phyloP scores from a whole-genome alignment of 2,888 invertebrate species.

The Drosophila prolongata region DNA sequence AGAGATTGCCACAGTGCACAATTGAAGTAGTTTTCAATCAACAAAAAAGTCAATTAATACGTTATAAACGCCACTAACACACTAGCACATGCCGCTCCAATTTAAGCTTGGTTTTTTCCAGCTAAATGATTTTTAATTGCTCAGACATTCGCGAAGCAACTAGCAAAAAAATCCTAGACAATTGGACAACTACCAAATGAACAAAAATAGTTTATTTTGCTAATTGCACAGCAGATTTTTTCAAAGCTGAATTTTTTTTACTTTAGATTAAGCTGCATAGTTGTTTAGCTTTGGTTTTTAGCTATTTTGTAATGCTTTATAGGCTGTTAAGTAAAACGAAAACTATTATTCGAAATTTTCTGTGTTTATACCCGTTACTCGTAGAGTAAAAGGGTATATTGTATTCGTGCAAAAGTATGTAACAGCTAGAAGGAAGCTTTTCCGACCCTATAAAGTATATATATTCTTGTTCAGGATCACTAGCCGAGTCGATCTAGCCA shows the following conservation, averaged over 20 bases:
- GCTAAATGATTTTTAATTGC: slow-evolving; percentile 63
- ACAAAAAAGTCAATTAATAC: slow-evolving; percentile 67
- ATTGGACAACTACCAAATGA: slow-evolving; percentile 24
- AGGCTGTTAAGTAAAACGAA: no score
- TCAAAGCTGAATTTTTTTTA: slow-evolving; percentile 21
- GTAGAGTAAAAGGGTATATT: no score
- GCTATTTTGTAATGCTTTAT: no score
- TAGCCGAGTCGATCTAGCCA: no score
- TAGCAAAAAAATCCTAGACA: slow-evolving; percentile 35
- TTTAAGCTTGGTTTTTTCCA: slow-evolving; percentile 37
- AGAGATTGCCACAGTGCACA: slow-evolving; percentile 40
- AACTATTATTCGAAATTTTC: no score
- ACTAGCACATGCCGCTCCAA: slow-evolving; percentile 46
- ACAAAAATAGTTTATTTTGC: slow-evolving; percentile 21
- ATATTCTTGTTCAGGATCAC: no score
- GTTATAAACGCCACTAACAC: slow-evolving; percentile 45
- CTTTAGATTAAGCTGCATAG: neutral
- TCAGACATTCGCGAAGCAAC: slow-evolving; percentile 29
- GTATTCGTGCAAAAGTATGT: no score
- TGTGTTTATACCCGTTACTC: no score
- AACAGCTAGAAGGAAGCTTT: no score
- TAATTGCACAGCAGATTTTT: slow-evolving; percentile 35
- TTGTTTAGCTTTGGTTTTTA: neutral
- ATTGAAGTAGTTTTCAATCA: slow-evolving; percentile 67
- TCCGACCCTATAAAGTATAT: no score